A percentile compares a stretch with the other conserved stretches of the same genome.
Conservation (phyloP, 2,113 vertebrate genomes). For the Garra rufa region DNA sequence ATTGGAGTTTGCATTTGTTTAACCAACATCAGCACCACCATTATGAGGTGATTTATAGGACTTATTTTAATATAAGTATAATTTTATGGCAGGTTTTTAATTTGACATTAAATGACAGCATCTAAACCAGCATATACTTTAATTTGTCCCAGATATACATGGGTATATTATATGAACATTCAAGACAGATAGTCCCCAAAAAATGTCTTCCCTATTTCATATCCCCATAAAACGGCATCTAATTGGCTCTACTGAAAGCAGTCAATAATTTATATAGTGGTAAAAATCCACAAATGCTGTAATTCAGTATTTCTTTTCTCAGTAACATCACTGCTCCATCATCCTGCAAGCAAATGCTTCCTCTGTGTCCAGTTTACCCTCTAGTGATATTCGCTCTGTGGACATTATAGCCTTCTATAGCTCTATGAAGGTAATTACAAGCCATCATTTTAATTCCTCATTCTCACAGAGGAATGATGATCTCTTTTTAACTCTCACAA, state of each 20-base stretch:
- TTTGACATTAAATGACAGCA: background rate
- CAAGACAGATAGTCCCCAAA: background rate
- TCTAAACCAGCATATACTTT: background rate
- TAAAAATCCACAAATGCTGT: background rate
- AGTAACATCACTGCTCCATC: constrained; percentile 11
- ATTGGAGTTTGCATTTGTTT: background rate
- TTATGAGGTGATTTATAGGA: background rate
- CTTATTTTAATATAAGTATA: background rate
- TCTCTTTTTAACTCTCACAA: constrained; percentile 56
- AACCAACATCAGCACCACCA: background rate
- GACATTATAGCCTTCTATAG: constrained; percentile 14
- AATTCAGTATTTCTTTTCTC: background rate
- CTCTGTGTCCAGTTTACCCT: background rate
- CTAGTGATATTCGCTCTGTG: constrained; percentile 37
- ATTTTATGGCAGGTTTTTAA: background rate
- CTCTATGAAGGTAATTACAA: constrained; percentile 54
- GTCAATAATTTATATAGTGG: background rate
- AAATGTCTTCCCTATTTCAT: background rate
- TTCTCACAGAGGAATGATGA: constrained; percentile 44
- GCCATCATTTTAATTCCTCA: constrained; percentile 55
- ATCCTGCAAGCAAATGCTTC: background rate
- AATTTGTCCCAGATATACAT: background rate
- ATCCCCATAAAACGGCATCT: background rate
- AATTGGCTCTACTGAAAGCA: background rate
- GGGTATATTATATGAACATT: background rate